Evolutionary conservation across 2,113 vertebrate species (phyloP).

Genomic region (Girardinichthys multiradiatus): DNA sequence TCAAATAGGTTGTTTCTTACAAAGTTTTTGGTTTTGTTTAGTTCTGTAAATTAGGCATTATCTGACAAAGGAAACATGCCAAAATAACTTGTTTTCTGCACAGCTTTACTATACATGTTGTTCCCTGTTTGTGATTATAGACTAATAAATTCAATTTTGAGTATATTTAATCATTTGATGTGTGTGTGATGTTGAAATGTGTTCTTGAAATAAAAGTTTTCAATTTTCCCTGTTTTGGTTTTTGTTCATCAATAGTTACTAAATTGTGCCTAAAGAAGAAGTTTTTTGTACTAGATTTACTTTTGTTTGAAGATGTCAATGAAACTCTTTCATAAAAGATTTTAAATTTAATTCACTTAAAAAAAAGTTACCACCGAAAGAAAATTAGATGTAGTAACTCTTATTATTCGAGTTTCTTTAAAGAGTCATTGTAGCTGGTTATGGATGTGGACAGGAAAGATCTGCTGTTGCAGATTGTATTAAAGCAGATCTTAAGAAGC

Average conservation of each 20-base stretch:
- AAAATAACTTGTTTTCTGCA: slow-evolving; percentile 70
- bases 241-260: not conserved
- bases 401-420: not conserved
- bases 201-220: slow-evolving; percentile 73
- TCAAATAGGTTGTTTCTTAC: slow-evolving; percentile 39
- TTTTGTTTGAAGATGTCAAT: not conserved
- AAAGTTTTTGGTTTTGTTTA: slow-evolving; percentile 43
- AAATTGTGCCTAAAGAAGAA: not conserved
- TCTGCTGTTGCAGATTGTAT: not conserved
- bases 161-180: slow-evolving; percentile 71
- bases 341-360: not conserved
- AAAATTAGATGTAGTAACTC: too few species aligned
- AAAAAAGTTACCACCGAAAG: too few species aligned
- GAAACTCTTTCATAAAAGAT: not conserved
- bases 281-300: not conserved
- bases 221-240: slow-evolving; percentile 31
- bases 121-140: slow-evolving; percentile 65
- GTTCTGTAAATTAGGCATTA: slow-evolving; percentile 64
- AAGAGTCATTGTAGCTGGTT: not conserved
- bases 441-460: too few species aligned
- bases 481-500: not conserved
- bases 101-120: slow-evolving; percentile 66
- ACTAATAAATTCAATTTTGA: slow-evolving; percentile 67
- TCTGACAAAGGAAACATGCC: slow-evolving; percentile 72
- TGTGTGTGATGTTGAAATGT: slow-evolving; percentile 68